Evolutionary conservation across 2,797 vertebrate genomes (phyloP), one percentile per base, ranked within the genome.

Genomic region (Rhabdophis nuchalis): DNA sequence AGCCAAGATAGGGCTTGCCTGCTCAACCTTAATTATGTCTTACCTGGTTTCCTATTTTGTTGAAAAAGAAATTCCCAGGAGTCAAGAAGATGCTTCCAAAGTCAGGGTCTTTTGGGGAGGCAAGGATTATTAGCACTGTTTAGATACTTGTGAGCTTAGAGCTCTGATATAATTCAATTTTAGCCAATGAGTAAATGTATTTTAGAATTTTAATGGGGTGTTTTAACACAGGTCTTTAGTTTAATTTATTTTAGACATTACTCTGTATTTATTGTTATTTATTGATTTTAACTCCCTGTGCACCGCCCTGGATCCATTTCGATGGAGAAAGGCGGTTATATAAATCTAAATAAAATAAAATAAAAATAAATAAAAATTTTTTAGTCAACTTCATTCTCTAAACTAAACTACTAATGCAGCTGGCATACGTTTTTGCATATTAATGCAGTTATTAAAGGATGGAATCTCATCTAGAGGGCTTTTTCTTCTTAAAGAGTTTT

Each of bases 391-490:
- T 92, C 89, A 92, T 95, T 64, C 94, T 91, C 90, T 96, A 95
- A 96, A 91, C 90, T 90, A 92, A 54, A 94, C 56, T 36, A 91
- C 93, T 96, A 96, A 96, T 95, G 91, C 3, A 27, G 96, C 88
- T 96, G 96, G 96, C 95, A 97, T 96, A 95, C 94, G 88, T 92
- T 97, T 96, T 96, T 91, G 93, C 91, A 95, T 90, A 87, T 94
- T 96, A 96, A 95, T 95, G 94, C 88, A 96, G 88, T 96, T 93
- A 90, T 95, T 97, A 97, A 97, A 97, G 96, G 95, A 94, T 91
- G 93, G 41, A 90, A 94, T 93, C 93, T 94, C 86, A 91, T 87
- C 95, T 96, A 95, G 57, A 95, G 50, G 95, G 95, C 77, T 87
- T 95, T 97, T 96, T 92, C 61, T 94, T 88, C 89, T 92, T 54